Percentiles rank a stretch among this genome's conserved stretches.
Conservation (phyloP, 2,888 invertebrate species). For the Capitulum mitella region DNA sequence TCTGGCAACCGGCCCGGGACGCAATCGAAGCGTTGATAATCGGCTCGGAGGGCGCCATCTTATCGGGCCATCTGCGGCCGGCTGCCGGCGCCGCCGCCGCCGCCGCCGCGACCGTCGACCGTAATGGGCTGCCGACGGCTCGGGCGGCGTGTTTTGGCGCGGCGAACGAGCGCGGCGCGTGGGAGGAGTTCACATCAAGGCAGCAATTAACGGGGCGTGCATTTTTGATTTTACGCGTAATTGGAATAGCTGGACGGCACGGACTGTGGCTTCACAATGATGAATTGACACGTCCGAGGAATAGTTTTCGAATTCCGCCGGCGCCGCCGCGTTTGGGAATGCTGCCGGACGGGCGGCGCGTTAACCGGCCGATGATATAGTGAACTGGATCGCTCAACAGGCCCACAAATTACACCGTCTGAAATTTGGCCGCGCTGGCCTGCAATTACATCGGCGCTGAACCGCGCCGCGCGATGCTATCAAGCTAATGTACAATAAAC, state of each 20-base stretch:
- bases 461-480: neutral
- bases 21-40: neutral
- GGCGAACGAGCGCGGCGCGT: neutral
- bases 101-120: neutral
- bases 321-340: neutral
- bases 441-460: neutral
- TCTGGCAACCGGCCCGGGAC: neutral
- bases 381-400: neutral
- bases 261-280: neutral
- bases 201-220: slow-evolving; percentile 16
- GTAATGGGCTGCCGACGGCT: too few relatives aligned
- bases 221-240: slow-evolving; percentile 24
- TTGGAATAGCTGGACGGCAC: neutral
- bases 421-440: neutral
- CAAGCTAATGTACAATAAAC: slow-evolving; percentile 1
- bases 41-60: neutral
- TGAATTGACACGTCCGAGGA: neutral
- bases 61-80: neutral
- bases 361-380: neutral
- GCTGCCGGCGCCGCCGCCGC: neutral
- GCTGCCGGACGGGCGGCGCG: neutral
- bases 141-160: too few relatives aligned
- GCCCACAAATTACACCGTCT: neutral
- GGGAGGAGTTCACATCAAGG: neutral
- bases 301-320: neutral